A percentile compares a stretch with the other conserved stretches of the same genome.
phyloP scores from a whole-genome alignment of 2,888 invertebrate species.

The Agonopterix arenella region DNA sequence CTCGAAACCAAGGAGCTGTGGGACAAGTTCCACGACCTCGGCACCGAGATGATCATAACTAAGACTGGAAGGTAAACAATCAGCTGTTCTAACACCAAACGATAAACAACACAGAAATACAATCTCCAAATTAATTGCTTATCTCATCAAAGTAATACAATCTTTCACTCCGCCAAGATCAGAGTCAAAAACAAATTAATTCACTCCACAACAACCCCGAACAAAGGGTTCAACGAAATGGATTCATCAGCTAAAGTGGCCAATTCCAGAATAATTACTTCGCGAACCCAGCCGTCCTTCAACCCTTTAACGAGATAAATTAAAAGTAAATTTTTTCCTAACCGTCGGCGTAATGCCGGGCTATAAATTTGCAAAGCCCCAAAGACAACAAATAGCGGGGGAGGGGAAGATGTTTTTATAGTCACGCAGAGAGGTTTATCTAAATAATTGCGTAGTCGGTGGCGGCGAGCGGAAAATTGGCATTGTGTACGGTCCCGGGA shows the following conservation, averaged over 20 bases:
- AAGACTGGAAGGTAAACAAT: slow-evolving; percentile 93
- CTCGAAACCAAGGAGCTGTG: slow-evolving; percentile 97
- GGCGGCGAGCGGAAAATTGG: slow-evolving; percentile 76
- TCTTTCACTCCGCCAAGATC: slow-evolving; percentile 62
- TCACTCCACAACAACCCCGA: slow-evolving; percentile 56
- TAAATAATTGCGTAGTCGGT: slow-evolving; percentile 75
- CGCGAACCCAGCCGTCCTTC: slow-evolving; percentile 71
- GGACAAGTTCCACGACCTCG: slow-evolving; percentile 97
- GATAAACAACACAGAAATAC: slow-evolving; percentile 1
- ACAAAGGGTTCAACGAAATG: slow-evolving; percentile 59
- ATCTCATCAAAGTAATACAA: slow-evolving; percentile 55
- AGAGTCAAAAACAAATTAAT: slow-evolving; percentile 64
- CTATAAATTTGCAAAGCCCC: slow-evolving; percentile 74
- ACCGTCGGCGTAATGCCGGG: slow-evolving; percentile 65
- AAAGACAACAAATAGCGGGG: slow-evolving; percentile 70
- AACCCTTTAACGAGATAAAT: slow-evolving; percentile 78
- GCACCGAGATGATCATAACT: slow-evolving; percentile 99
- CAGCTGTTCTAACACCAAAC: not conserved
- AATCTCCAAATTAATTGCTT: slow-evolving; percentile 26
- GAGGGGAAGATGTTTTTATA: slow-evolving; percentile 71
- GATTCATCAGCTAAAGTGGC: slow-evolving; percentile 76
- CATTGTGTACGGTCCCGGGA: slow-evolving; percentile 23
- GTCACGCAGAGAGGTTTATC: slow-evolving; percentile 76
- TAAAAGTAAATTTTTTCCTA: slow-evolving; percentile 77
- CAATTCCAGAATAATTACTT: slow-evolving; percentile 75